Evolutionary conservation across 2,888 invertebrate genomes (phyloP).

Genomic region (Drosophila vallismaia): DNA sequence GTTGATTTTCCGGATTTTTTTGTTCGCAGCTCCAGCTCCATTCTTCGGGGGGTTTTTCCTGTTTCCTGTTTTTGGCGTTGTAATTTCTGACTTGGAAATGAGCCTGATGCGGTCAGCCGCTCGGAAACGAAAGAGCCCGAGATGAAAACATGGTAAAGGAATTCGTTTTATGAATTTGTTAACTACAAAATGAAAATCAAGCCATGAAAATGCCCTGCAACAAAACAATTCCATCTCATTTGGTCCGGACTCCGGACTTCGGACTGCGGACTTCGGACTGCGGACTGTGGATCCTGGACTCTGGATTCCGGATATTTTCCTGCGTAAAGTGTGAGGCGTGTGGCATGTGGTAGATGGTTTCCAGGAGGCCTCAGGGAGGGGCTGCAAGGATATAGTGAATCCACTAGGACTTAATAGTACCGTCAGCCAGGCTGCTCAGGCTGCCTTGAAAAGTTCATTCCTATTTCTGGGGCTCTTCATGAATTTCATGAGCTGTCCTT

Average conservation of each 20-base stretch:
- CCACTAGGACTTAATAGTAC: conserved; percentile 44
- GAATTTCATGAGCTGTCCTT: conserved; percentile 68
- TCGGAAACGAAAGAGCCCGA: conserved; percentile 43
- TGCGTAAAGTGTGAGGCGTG: conserved; percentile 6
- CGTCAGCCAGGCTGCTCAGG: conserved; percentile 23
- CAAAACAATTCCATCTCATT: conserved; percentile 48
- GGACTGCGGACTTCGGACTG: no score
- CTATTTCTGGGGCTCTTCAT: conserved; percentile 44
- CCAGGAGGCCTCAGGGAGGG: no score
- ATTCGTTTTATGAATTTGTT: conserved; percentile 75
- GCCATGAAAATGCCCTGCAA: conserved; percentile 46
- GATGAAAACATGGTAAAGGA: conserved; percentile 53
- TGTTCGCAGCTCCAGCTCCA: neutral
- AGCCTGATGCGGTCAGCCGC: conserved; percentile 69
- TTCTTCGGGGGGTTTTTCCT: conserved; percentile 19
- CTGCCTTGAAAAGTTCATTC: conserved; percentile 40
- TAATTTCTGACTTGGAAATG: conserved; percentile 69
- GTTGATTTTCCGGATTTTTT: conserved; percentile 29
- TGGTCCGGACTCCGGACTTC: neutral
- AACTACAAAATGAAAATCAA: conserved; percentile 68
- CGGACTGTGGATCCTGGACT: no score
- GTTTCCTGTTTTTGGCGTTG: conserved; percentile 16
- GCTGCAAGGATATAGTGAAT: conserved; percentile 1
- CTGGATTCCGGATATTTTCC: conserved; percentile 5
- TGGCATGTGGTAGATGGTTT: neutral